A percentile compares a stretch with the other conserved stretches of the same genome.
These are phyloP conservation scores for Drosophila helvetica DNA, from an alignment of 2,888 invertebrate species.

Conservation along the genomic window DNA sequence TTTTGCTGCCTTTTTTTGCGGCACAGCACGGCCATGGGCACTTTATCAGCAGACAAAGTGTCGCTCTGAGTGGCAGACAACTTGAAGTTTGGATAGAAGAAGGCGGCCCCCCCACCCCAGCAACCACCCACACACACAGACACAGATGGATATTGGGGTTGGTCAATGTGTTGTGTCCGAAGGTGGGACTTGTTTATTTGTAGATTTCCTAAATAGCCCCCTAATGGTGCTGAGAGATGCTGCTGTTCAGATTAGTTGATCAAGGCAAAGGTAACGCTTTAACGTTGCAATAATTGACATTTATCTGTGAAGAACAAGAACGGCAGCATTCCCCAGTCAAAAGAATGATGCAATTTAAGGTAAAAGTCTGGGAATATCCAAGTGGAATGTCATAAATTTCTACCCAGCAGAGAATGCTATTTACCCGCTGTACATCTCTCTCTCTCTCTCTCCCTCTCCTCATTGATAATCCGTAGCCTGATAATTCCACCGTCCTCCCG, in stretches of 20 bases:
- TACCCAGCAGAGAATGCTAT: not conserved
- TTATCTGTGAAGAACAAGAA: too few relatives aligned
- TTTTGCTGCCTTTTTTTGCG: conserved; percentile 14
- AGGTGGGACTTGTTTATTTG: not conserved
- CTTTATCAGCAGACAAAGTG: conserved; percentile 76
- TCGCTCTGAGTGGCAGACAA: conserved; percentile 62
- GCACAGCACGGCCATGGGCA: conserved; percentile 35
- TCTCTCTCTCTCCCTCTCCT: too few relatives aligned
- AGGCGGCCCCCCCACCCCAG: conserved; percentile 31
- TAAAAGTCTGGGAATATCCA: not conserved
- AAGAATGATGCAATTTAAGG: not conserved
- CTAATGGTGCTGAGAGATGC: not conserved
- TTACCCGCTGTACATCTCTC: not conserved
- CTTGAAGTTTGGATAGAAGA: conserved; percentile 25
- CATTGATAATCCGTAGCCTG: too few relatives aligned
- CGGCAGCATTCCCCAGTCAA: not conserved
- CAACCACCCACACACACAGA: conserved; percentile 3
- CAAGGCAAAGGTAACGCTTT: too few relatives aligned
- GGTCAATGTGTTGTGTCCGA: conserved; percentile 46
- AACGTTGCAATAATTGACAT: not conserved
- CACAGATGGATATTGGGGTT: conserved; percentile 43
- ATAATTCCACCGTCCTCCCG: too few relatives aligned
- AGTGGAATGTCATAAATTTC: not conserved
- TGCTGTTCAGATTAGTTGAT: not conserved
- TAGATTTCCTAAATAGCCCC: not conserved